These are phyloP conservation scores for Arctopsyche grandis DNA, from an alignment of 1,140 invertebrate species.

Conservation along the genomic window DNA sequence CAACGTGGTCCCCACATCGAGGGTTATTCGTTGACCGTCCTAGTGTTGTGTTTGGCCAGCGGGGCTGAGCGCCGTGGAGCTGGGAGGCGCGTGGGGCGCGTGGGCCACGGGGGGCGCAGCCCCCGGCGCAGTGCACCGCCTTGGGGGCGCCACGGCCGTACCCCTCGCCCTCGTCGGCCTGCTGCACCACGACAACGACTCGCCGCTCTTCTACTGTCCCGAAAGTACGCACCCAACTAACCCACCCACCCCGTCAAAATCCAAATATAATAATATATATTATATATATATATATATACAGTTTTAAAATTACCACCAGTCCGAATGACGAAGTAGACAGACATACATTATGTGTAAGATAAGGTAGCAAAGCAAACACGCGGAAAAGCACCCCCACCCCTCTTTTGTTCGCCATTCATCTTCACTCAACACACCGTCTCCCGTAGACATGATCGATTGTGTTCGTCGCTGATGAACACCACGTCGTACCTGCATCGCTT, in stretches of 20 bases:
- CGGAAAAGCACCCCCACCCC: slow-evolving; percentile 10
- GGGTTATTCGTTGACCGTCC: neutral
- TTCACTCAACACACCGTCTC: too few relatives aligned
- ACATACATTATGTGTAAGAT: too few relatives aligned
- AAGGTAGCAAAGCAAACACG: neutral
- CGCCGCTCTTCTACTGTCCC: slow-evolving; percentile 58
- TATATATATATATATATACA: too few relatives aligned
- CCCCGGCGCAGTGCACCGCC: slow-evolving; percentile 44
- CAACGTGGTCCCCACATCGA: neutral
- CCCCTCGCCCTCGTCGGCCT: slow-evolving; percentile 61
- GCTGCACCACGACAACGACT: slow-evolving; percentile 59
- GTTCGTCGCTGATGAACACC: too few relatives aligned
- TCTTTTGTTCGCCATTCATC: too few relatives aligned
- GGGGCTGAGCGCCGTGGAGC: slow-evolving; percentile 50
- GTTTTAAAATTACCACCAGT: too few relatives aligned
- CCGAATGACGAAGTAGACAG: too few relatives aligned
- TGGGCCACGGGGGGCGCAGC: slow-evolving; percentile 26
- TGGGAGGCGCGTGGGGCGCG: slow-evolving; percentile 54
- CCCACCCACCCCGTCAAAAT: slow-evolving; percentile 5
- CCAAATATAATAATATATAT: neutral
- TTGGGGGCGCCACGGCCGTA: slow-evolving; percentile 57
- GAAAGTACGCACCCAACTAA: slow-evolving; percentile 57
- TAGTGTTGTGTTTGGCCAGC: slow-evolving; percentile 37
- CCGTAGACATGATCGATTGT: too few relatives aligned
- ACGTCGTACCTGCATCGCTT: too few relatives aligned